Conservation (phyloP, 2,113 vertebrate genomes). For the Maccullochella peelii region DNA sequence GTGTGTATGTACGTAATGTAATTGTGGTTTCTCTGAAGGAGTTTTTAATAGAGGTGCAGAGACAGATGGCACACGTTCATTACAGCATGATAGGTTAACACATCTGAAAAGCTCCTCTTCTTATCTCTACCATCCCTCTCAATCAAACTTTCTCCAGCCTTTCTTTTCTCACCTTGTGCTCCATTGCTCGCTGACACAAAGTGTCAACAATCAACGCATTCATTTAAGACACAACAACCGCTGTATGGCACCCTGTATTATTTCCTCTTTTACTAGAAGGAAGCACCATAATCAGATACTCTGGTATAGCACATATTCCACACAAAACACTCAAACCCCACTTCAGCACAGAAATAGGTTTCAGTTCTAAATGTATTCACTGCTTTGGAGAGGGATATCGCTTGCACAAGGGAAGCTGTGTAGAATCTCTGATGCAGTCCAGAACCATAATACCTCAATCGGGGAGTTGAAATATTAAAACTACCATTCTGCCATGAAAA, state of each 20-base stretch:
- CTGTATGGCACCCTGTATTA: constrained; percentile 7
- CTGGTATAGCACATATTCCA: constrained; percentile 12
- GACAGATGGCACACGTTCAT: constrained; percentile 76
- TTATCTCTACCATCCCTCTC: constrained; percentile 41
- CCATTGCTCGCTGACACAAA: constrained; percentile 1
- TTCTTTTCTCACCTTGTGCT: background rate
- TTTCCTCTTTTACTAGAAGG: constrained; percentile 21
- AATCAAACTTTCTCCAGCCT: constrained; percentile 44
- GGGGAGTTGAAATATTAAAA: constrained; percentile 73
- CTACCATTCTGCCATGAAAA: constrained; percentile 44
- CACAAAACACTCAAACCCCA: constrained; percentile 37
- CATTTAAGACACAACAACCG: constrained; percentile 13
- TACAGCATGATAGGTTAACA: constrained; percentile 67
- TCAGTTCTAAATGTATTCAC: constrained; percentile 35
- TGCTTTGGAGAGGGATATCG: constrained; percentile 44
- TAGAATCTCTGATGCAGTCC: constrained; percentile 46
- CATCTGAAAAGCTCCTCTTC: constrained; percentile 55
- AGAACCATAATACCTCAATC: constrained; percentile 58
- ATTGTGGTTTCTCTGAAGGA: constrained; percentile 59
- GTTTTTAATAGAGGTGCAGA: constrained; percentile 73
- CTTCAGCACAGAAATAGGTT: constrained; percentile 48
- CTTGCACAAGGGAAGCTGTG: constrained; percentile 36
- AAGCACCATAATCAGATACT: constrained; percentile 42
- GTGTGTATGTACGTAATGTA: constrained; percentile 55
- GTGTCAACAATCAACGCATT: constrained; percentile 32